phyloP scores from a whole-genome alignment of 2,797 vertebrate genomes.

The Argyrosomus regius region DNA sequence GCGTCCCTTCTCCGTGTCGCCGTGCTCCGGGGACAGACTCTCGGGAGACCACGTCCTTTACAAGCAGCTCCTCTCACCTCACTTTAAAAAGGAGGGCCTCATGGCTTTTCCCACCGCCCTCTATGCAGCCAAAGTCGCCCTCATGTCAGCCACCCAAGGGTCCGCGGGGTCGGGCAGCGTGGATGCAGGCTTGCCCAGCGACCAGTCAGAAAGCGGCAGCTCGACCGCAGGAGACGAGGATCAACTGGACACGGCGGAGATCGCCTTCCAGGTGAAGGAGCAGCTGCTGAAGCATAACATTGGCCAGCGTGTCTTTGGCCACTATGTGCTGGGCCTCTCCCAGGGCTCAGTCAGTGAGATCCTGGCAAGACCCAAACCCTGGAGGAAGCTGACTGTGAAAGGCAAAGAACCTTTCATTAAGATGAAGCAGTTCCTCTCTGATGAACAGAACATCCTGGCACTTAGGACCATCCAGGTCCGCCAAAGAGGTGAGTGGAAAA shows the following conservation, averaged over 20 bases:
- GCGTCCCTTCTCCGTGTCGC: slow-evolving; percentile 89
- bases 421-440: slow-evolving; percentile 99
- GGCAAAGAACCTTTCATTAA: slow-evolving; percentile 99
- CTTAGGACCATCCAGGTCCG: slow-evolving; percentile 98
- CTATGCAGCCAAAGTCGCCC: slow-evolving; percentile 88
- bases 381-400: slow-evolving; percentile 99
- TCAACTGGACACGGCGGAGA: slow-evolving; percentile 95
- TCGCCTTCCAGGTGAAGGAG: slow-evolving; percentile 98
- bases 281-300: slow-evolving; percentile 99
- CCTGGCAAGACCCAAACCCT: slow-evolving; percentile 97
- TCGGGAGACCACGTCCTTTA: slow-evolving; percentile 86
- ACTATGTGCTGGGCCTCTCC: slow-evolving; percentile 97
- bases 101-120: slow-evolving; percentile 89
- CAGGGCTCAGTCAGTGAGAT: slow-evolving; percentile 99
- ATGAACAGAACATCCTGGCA: slow-evolving; percentile 98
- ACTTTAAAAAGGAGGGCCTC: slow-evolving; percentile 89
- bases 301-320: slow-evolving; percentile 97
- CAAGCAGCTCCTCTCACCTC: slow-evolving; percentile 87
- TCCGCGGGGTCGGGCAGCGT: slow-evolving; percentile 52
- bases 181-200: slow-evolving; percentile 86
- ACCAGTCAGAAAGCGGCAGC: slow-evolving; percentile 87
- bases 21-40: slow-evolving; percentile 87
- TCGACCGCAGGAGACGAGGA: slow-evolving; percentile 89
- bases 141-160: slow-evolving; percentile 80
- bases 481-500: slow-evolving; percentile 93